Percentiles rank a stretch among this genome's conserved stretches.
Evolutionary conservation across 92 coral and sea anemone genomes (phyloP).

Genomic region (Actinostola sp.): DNA sequence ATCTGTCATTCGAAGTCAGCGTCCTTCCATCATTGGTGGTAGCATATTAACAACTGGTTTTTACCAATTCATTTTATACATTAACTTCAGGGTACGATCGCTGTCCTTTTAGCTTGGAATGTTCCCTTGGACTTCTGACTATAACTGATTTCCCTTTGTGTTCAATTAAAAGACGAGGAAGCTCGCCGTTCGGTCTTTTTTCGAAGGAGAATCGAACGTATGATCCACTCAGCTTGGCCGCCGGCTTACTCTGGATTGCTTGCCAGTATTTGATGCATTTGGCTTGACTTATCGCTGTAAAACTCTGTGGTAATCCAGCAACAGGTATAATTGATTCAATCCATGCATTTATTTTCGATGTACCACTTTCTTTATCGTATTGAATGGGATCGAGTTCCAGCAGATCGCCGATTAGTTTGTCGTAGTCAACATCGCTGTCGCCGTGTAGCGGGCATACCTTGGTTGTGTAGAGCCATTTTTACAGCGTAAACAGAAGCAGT

Average conservation of each 20-base stretch:
- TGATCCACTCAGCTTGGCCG: slow-evolving; percentile 94
- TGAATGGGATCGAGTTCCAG: slow-evolving; percentile 90
- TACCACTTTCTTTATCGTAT: slow-evolving; percentile 77
- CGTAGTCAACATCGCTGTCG: slow-evolving; percentile 85
- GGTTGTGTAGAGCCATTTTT: slow-evolving; percentile 67
- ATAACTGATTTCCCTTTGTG: slow-evolving; percentile 91
- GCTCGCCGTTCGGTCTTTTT: slow-evolving; percentile 85
- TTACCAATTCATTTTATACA: slow-evolving; percentile 42
- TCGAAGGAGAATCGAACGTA: slow-evolving; percentile 93
- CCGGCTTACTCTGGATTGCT: slow-evolving; percentile 80
- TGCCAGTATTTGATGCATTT: slow-evolving; percentile 99
- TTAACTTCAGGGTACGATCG: slow-evolving; percentile 68
- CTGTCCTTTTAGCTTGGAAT: slow-evolving; percentile 26
- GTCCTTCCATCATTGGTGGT: neutral
- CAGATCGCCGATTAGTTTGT: slow-evolving; percentile 79
- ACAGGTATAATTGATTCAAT: slow-evolving; percentile 78
- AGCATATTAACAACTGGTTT: neutral
- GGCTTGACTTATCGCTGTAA: slow-evolving; percentile 88
- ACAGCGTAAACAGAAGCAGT: slow-evolving; percentile 60
- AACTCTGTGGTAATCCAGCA: slow-evolving; percentile 85
- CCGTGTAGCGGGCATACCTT: slow-evolving; percentile 90
- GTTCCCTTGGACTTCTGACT: slow-evolving; percentile 79
- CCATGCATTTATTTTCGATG: slow-evolving; percentile 83
- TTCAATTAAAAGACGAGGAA: slow-evolving; percentile 88
- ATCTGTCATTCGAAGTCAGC: neutral